phyloP scores from a whole-genome alignment of 2,797 vertebrate species.

The Pangasius larnaudii region DNA sequence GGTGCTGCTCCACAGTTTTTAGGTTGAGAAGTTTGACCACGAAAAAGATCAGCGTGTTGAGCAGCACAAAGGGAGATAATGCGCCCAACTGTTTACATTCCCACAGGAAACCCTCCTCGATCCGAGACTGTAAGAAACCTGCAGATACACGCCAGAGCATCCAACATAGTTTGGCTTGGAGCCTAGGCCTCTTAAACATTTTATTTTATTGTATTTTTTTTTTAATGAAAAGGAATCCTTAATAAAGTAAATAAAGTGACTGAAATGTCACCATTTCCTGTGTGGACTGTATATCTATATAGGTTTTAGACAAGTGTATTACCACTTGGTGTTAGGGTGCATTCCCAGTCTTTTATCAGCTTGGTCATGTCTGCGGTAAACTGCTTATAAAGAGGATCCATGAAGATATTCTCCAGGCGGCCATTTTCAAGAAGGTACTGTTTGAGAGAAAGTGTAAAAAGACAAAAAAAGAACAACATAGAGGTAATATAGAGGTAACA shows the following conservation, averaged over 20 bases:
- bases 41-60: slow-evolving; percentile 97
- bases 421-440: slow-evolving; percentile 95
- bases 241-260: background rate
- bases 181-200: background rate
- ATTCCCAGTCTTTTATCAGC: slow-evolving; percentile 90
- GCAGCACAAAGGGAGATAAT: slow-evolving; percentile 91
- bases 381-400: slow-evolving; percentile 87
- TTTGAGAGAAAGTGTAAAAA: slow-evolving; percentile 52
- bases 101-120: slow-evolving; percentile 95
- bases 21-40: slow-evolving; percentile 91
- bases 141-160: background rate
- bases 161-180: background rate
- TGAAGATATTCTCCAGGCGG: slow-evolving; percentile 97
- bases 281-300: background rate
- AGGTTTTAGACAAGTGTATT: slow-evolving; percentile 54
- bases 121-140: slow-evolving; percentile 88
- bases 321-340: slow-evolving; percentile 86
- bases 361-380: slow-evolving; percentile 90
- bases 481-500: background rate
- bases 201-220: background rate
- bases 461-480: slow-evolving; percentile 48
- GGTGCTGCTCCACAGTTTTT: slow-evolving; percentile 87
- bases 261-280: background rate
- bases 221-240: background rate
- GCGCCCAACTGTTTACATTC: slow-evolving; percentile 96